These are phyloP conservation scores for Chondrilla cf. caribensis DNA, from an alignment of 37 sponge, comb jelly and placozoan species.

Conservation along the genomic window DNA sequence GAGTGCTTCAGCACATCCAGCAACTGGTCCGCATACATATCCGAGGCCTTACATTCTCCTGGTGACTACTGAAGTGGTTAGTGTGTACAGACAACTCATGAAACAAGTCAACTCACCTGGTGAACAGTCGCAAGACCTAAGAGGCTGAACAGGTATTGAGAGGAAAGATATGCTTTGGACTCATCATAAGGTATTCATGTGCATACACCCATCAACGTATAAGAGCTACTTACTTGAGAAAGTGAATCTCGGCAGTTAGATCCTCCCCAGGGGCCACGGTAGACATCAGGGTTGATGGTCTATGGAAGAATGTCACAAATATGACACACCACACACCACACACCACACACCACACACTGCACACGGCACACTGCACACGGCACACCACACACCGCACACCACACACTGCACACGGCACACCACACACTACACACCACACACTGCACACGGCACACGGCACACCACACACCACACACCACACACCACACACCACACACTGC, in stretches of 20 bases:
- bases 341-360: neutral
- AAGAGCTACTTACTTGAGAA: conserved; percentile 38
- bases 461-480: too few species aligned
- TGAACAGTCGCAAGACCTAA: conserved; percentile 26
- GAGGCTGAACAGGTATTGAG: neutral
- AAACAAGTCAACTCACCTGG: neutral
- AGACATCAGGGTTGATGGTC: conserved; percentile 91
- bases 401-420: neutral
- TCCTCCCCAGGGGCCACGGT: conserved; percentile 96
- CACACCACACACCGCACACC: neutral
- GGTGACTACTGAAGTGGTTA: neutral
- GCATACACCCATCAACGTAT: too few species aligned
- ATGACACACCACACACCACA: too few species aligned
- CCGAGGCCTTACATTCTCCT: conserved; percentile 74
- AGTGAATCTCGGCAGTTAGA: conserved; percentile 75
- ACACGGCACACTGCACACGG: neutral
- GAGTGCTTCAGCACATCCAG: conserved; percentile 67
- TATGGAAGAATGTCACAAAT: conserved; percentile 6
- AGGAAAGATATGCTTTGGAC: neutral
- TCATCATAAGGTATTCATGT: too few species aligned
- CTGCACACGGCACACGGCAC: too few species aligned
- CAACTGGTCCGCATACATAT: conserved; percentile 78
- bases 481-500: neutral
- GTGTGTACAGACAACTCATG: neutral
- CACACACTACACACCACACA: neutral